Percentiles rank a stretch among this genome's conserved stretches.
These are phyloP conservation scores for Tupaia tana DNA, from an alignment of 2,113 vertebrate genomes.

Conservation along the genomic window DNA sequence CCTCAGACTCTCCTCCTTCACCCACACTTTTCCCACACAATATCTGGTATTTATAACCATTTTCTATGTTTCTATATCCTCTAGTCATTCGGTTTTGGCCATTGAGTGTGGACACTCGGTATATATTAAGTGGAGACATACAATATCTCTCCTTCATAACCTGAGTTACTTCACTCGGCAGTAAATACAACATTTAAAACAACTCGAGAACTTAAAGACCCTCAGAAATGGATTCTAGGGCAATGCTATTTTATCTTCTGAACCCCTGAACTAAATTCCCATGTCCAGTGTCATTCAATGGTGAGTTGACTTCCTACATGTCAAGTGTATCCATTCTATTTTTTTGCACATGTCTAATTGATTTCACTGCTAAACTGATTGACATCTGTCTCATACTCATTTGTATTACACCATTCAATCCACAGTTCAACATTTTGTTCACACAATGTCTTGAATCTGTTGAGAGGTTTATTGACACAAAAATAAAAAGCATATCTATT, in stretches of 20 bases:
- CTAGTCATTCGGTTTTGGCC: too few species aligned
- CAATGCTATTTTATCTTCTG: neutral
- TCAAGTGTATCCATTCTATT: neutral
- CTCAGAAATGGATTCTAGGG: neutral
- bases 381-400: neutral
- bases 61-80: too few species aligned
- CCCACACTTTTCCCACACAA: too few species aligned
- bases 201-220: neutral
- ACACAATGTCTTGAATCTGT: neutral
- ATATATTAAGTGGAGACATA: too few species aligned
- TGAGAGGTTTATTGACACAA: neutral
- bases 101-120: too few species aligned
- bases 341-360: neutral
- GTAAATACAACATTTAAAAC: too few species aligned
- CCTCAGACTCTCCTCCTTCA: too few species aligned
- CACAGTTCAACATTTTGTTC: slow-evolving; percentile 8
- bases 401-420: neutral
- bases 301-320: neutral
- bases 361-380: neutral
- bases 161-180: too few species aligned
- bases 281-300: neutral
- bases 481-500: neutral
- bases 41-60: too few species aligned
- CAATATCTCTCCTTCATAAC: too few species aligned
- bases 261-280: neutral